Evolutionary conservation across 2,113 vertebrate genomes (phyloP).

Genomic region (Melospiza georgiana): DNA sequence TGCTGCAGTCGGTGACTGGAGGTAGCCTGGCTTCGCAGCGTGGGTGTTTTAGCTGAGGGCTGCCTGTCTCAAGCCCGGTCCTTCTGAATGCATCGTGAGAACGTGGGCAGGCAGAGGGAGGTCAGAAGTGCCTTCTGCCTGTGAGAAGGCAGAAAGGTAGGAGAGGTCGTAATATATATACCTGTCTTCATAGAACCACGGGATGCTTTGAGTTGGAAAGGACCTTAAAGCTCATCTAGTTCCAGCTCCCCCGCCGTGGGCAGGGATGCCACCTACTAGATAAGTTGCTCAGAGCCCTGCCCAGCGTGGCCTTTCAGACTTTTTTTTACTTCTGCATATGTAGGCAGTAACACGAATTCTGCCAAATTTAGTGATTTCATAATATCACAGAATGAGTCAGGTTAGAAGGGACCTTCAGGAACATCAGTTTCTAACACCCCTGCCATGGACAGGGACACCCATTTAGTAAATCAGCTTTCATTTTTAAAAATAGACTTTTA

Average conservation of each 20-base stretch:
- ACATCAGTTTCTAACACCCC: background rate
- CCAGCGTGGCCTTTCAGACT: background rate
- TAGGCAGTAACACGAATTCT: background rate
- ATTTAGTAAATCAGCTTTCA: background rate
- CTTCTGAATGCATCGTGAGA: background rate
- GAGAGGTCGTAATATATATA: background rate
- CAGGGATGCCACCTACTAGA: background rate
- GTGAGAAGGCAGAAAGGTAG: background rate
- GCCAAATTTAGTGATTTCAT: rapidly evolving
- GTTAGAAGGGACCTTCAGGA: background rate
- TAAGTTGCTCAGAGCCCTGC: background rate
- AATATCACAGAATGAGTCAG: no score
- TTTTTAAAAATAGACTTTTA: background rate
- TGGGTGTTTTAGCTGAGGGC: rapidly evolving
- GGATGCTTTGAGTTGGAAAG: background rate
- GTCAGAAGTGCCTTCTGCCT: background rate
- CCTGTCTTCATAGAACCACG: rapidly evolving
- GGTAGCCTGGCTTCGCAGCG: background rate
- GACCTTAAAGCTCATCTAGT: background rate
- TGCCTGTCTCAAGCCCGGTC: rapidly evolving
- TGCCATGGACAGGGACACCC: background rate
- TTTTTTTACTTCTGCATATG: rapidly evolving
- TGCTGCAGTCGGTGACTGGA: background rate
- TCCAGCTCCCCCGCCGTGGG: rapidly evolving
- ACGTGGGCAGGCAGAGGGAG: background rate